Conservation (phyloP, 2,797 vertebrate genomes). For the Loris lydekkerianus region DNA sequence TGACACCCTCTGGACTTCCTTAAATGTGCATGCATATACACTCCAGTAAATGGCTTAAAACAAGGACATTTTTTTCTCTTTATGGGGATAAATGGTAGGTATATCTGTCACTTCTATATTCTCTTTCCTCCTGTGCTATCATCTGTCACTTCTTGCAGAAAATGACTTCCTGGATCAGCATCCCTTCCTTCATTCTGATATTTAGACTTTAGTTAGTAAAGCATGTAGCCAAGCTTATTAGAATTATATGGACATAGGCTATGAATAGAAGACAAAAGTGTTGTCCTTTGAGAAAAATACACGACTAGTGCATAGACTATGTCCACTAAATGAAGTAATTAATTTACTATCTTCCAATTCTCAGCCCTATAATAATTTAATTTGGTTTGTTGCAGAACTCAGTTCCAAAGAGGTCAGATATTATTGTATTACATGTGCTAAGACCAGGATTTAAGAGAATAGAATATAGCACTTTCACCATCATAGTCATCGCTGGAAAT, state of each 20-base stretch:
- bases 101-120: conserved; percentile 45
- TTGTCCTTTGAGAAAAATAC: conserved; percentile 16
- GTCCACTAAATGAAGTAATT: conserved; percentile 37
- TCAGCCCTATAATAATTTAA: neutral
- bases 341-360: conserved; percentile 6
- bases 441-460: neutral
- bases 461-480: neutral
- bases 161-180: conserved; percentile 26
- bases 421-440: conserved; percentile 5
- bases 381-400: conserved; percentile 39
- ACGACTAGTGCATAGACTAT: neutral
- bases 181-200: neutral
- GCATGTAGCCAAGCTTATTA: neutral
- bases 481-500: neutral
- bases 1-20: neutral
- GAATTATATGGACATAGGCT: neutral
- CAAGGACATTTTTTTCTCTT: neutral
- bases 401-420: conserved; percentile 39
- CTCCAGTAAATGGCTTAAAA: neutral
- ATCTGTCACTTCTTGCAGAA: conserved; percentile 40
- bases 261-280: neutral
- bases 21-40: conserved; percentile 16
- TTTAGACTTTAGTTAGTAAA: conserved; percentile 9
- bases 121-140: conserved; percentile 49
- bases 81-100: conserved; percentile 32